A percentile compares a stretch with the other conserved stretches of the same genome.
These are phyloP conservation scores for Pteria penguin DNA, from an alignment of 2,888 invertebrate genomes.

Conservation along the genomic window DNA sequence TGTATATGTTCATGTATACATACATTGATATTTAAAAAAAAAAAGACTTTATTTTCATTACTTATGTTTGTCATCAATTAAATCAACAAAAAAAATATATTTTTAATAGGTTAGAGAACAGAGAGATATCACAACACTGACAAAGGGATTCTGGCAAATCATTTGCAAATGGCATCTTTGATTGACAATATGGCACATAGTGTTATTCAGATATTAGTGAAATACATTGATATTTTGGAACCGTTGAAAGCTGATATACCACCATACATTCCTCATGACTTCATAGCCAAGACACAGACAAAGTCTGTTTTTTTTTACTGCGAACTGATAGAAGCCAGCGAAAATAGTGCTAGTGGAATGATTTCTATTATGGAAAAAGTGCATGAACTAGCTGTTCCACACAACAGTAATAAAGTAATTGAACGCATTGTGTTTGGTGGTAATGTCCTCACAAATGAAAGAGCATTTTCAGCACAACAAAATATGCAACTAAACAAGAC, in stretches of 20 bases:
- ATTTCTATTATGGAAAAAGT: constrained; percentile 23
- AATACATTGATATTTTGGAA: constrained; percentile 26
- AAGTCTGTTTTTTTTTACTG: constrained; percentile 36
- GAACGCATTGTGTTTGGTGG: constrained; percentile 23
- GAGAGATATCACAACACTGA: neutral
- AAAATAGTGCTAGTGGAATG: constrained; percentile 44
- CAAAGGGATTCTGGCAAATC: neutral
- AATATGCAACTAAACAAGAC: constrained; percentile 30
- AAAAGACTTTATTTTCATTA: too few relatives aligned
- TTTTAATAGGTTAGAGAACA: neutral
- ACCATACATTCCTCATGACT: constrained; percentile 32
- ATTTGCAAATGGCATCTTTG: constrained; percentile 4
- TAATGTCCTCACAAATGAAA: constrained; percentile 24
- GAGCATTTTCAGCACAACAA: constrained; percentile 30
- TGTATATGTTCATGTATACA: too few relatives aligned
- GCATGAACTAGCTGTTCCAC: neutral
- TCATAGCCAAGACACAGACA: constrained; percentile 27
- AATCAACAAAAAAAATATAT: too few relatives aligned
- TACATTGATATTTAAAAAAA: too few relatives aligned
- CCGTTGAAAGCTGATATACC: constrained; percentile 23
- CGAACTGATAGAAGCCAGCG: constrained; percentile 47
- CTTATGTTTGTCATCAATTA: too few relatives aligned
- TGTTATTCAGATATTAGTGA: constrained; percentile 29
- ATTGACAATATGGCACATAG: constrained; percentile 22
- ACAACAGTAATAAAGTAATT: constrained; percentile 7